A percentile compares a stretch with the other conserved stretches of the same genome.
These are phyloP conservation scores for Caenorhabditis becei DNA, from an alignment of 2,888 invertebrate genomes.

Conservation along the genomic window DNA sequence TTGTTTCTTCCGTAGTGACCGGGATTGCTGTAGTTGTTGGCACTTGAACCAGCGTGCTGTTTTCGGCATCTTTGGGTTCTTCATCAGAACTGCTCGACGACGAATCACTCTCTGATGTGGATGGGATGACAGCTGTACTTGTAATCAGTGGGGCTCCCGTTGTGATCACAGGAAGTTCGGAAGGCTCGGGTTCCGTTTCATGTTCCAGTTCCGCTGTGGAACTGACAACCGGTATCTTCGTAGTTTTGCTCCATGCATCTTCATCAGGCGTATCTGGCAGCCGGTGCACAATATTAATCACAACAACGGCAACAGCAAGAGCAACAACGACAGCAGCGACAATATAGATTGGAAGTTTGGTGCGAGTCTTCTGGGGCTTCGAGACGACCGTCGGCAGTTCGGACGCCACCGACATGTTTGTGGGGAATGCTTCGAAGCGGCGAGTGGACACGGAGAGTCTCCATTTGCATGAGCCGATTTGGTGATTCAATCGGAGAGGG, in stretches of 20 bases:
- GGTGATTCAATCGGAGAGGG: constrained; percentile 30
- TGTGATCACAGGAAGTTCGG: not conserved
- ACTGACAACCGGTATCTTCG: too few relatives aligned
- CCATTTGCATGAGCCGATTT: constrained; percentile 63
- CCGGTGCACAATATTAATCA: constrained; percentile 56
- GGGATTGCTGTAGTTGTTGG: constrained; percentile 35
- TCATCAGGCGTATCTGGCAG: constrained; percentile 30
- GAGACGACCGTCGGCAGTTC: constrained; percentile 47
- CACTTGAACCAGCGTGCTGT: constrained; percentile 29
- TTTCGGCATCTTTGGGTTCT: constrained; percentile 36
- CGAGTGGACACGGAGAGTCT: constrained; percentile 21
- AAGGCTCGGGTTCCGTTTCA: not conserved
- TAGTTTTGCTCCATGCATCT: not conserved
- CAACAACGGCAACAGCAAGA: constrained; percentile 47
- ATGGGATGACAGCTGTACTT: constrained; percentile 5
- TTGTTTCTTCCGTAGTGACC: not conserved
- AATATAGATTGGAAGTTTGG: constrained; percentile 53
- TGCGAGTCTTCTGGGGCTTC: constrained; percentile 48
- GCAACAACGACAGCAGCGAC: constrained; percentile 54
- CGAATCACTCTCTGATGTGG: constrained; percentile 45
- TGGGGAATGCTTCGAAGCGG: constrained; percentile 7
- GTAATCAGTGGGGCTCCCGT: constrained; percentile 20
- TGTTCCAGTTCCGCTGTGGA: too few relatives aligned
- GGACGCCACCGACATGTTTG: constrained; percentile 50
- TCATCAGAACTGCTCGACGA: constrained; percentile 43